Percentiles rank a stretch among this genome's conserved stretches.
Evolutionary conservation across 2,113 vertebrate genomes (phyloP).

Genomic region (Corynorhinus townsendii): DNA sequence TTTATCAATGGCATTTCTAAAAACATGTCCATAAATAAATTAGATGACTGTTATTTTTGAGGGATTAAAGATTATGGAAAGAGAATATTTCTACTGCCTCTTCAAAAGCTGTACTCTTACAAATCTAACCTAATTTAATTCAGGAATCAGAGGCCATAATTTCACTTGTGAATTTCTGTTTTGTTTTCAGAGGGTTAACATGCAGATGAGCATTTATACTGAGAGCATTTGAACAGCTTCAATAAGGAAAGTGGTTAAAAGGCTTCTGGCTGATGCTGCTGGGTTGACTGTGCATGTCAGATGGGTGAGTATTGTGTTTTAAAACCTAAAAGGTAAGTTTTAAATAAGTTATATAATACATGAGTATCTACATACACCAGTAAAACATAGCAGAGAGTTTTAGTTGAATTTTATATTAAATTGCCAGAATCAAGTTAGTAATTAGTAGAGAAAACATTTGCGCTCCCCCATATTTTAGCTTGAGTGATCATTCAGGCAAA

Average conservation of each 20-base stretch:
- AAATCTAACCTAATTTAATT: too few species aligned
- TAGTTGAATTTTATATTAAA: slow-evolving; percentile 24
- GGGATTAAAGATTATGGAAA: not conserved
- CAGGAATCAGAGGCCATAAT: fast-evolving
- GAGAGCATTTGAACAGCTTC: not conserved
- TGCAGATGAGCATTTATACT: fast-evolving
- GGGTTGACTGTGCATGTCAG: not conserved
- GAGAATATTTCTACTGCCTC: not conserved
- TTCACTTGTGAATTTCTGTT: not conserved
- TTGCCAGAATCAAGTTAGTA: not conserved
- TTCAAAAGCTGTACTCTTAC: not conserved
- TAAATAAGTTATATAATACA: not conserved
- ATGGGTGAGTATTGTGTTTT: not conserved
- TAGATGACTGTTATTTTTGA: not conserved
- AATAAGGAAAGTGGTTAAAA: not conserved
- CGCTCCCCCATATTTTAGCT: slow-evolving; percentile 4
- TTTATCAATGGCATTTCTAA: not conserved
- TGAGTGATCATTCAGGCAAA: slow-evolving; percentile 57
- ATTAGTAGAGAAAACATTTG: not conserved
- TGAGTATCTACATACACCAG: not conserved
- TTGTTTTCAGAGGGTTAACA: not conserved
- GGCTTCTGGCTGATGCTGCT: not conserved
- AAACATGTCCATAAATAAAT: not conserved
- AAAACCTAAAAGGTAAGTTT: not conserved
- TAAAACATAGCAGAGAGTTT: not conserved